Evolutionary conservation across 2,113 vertebrate genomes (phyloP).

Genomic region (Notiomystis cincta): DNA sequence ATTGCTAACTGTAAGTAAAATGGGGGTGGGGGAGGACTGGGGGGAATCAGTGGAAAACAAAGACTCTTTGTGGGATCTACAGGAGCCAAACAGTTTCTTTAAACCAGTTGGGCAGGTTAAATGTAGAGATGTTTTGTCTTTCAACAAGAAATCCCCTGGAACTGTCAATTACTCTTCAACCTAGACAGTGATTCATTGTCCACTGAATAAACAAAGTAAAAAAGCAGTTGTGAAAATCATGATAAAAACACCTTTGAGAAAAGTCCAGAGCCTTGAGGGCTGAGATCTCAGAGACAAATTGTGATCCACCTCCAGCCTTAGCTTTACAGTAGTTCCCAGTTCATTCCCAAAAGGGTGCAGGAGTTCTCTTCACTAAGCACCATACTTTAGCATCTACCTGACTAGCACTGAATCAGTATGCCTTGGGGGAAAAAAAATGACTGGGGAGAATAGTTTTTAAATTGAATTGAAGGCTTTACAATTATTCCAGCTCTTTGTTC

Average conservation of each 20-base stretch:
- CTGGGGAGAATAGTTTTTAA: not conserved
- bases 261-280: not conserved
- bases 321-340: not conserved
- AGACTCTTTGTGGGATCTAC: conserved; percentile 1
- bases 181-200: not conserved
- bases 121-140: not conserved
- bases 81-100: not conserved
- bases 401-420: not conserved
- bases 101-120: conserved; percentile 39
- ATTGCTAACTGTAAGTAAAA: not conserved
- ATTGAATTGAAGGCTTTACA: not conserved
- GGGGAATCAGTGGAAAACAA: not conserved
- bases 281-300: not conserved
- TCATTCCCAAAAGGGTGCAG: not conserved
- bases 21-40: not conserved
- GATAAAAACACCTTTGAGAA: not conserved
- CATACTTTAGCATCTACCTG: not conserved
- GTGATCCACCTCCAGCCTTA: not conserved
- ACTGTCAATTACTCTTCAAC: not conserved
- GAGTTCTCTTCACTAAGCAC: not conserved
- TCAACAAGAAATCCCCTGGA: not conserved
- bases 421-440: no score
- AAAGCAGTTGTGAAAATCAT: not conserved
- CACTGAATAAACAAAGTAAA: not conserved
- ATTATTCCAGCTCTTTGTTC: not conserved